Base-by-base conservation (phyloP, 2,113 vertebrate genomes). In the Coryphaenoides rupestris region DNA sequence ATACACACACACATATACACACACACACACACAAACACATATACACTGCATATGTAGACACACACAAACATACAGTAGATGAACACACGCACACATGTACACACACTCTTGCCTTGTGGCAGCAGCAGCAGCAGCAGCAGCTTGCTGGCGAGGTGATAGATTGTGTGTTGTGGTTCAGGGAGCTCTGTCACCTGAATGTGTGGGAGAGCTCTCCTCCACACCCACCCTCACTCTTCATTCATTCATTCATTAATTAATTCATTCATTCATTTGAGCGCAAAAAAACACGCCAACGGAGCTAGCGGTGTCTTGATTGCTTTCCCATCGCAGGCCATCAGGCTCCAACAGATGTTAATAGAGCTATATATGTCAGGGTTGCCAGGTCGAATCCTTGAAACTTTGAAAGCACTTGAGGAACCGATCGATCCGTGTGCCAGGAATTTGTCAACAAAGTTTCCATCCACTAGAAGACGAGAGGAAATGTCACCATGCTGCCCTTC, bases 141-240 rank as follows among this genome's bases (percentile, higher is more conserved):
- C 87, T 82, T 82, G 80, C 49, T 65, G 83, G 76, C 80, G 81
- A 83, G 81, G 81, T 87, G 85, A 87, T 80, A 79, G 82, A 88
- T 77, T 64, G 77, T 77, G 71, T 76, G 74, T 71, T 14, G 70
- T 78, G 10, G 71, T 82, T 85, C 78, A 74, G 54, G 79, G 77
- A 82, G 79, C 81, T 83, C 73, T 73, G 82, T 84, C 84, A n/a
- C 76, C 24, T 82, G 79, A 65, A 76, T 55, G 64, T 19, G 71
- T 57, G 52, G 53, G 77, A 73, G 65, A 68, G 70, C 78, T 81
- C 83, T 81, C 83, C 85, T 82, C 84, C 82, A 86, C 73, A 60
- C 68, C 47, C 56, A 45, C 33, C 58, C 77, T 46, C 68, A 52
- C 10, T 19, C 26, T 62, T 74, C 72, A 61, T 49, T 70, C n/a